A percentile compares a stretch with the other conserved stretches of the same genome.
Conservation (phyloP, 2,888 invertebrate genomes). For the Rosalia funebris region DNA sequence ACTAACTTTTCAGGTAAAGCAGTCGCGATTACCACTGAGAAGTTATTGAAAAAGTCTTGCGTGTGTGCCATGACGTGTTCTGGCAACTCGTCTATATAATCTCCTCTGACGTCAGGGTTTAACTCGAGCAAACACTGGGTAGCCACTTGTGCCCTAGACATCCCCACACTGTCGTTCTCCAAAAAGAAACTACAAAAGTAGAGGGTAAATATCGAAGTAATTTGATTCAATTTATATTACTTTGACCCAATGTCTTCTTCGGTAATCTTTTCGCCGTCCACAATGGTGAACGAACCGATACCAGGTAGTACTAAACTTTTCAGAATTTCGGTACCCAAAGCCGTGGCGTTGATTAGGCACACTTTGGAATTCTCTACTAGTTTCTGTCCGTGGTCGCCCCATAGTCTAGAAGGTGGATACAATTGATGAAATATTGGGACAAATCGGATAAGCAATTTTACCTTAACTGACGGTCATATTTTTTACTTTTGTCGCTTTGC, state of each 20-base stretch:
- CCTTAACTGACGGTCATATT: slow-evolving; percentile 79
- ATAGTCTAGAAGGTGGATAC: slow-evolving; percentile 73
- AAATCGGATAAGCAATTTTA: slow-evolving; percentile 36
- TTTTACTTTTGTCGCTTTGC: slow-evolving; percentile 74
- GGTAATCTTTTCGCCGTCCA: slow-evolving; percentile 87
- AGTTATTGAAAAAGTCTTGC: slow-evolving; percentile 88
- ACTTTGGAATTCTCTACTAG: slow-evolving; percentile 89
- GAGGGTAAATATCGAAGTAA: slow-evolving; percentile 12
- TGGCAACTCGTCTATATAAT: slow-evolving; percentile 89
- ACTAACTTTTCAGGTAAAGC: slow-evolving; percentile 76
- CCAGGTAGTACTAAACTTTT: slow-evolving; percentile 97
- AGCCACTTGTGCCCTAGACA: slow-evolving; percentile 85
- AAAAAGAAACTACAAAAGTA: slow-evolving; percentile 83
- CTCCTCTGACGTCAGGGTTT: slow-evolving; percentile 92
- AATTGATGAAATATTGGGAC: background rate
- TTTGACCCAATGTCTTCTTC: slow-evolving; percentile 95
- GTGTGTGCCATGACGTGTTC: slow-evolving; percentile 87
- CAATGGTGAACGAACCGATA: slow-evolving; percentile 89
- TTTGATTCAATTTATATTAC: slow-evolving; percentile 63
- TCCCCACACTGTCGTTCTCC: slow-evolving; percentile 81
- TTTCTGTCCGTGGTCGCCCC: slow-evolving; percentile 98
- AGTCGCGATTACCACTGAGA: slow-evolving; percentile 87
- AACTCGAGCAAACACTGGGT: slow-evolving; percentile 86
- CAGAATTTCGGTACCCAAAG: slow-evolving; percentile 92
- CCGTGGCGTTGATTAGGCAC: slow-evolving; percentile 93